phyloP scores from a whole-genome alignment of 2,113 vertebrate genomes.

The Pantherophis guttatus region DNA sequence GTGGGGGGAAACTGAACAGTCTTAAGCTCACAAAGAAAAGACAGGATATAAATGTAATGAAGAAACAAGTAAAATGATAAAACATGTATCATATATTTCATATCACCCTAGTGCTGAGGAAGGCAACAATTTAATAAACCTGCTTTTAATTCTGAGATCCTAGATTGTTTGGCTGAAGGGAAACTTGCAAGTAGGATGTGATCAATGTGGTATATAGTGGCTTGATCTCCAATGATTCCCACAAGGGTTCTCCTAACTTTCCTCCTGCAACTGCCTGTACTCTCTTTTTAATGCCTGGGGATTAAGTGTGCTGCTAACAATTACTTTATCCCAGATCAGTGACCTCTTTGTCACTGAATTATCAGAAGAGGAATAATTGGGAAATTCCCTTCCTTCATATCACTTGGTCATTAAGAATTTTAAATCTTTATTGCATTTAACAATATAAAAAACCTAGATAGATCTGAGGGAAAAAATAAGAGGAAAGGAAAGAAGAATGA shows the following conservation, averaged over 20 bases:
- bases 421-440: neutral
- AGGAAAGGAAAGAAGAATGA: neutral
- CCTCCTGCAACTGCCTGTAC: neutral
- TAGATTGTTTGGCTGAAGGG: neutral
- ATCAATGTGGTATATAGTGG: neutral
- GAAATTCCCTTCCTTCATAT: neutral
- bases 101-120: neutral
- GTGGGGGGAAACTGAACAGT: neutral
- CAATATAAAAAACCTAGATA: neutral
- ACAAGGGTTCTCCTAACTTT: neutral
- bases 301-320: neutral
- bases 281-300: neutral
- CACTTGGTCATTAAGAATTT: neutral
- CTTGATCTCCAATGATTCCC: neutral
- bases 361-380: neutral
- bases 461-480: neutral
- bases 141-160: neutral
- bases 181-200: neutral
- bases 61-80: neutral
- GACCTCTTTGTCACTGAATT: neutral
- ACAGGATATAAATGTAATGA: neutral
- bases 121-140: neutral
- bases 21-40: neutral
- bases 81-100: neutral
- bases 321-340: neutral